Conservation (phyloP, 2,797 vertebrate species). For the Fringilla coelebs region DNA sequence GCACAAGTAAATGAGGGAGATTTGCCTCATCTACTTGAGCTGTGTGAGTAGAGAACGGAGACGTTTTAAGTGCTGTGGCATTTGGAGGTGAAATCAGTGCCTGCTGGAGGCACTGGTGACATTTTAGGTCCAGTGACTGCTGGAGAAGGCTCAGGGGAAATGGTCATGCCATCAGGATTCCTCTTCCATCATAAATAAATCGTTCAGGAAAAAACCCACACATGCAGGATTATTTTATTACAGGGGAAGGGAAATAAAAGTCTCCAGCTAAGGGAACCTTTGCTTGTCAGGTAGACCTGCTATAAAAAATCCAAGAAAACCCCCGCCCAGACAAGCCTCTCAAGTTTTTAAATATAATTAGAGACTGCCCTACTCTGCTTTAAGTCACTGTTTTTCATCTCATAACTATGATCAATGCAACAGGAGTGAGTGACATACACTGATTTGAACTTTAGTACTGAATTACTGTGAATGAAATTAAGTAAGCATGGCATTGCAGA, state of each 20-base stretch:
- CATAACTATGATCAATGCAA: constrained; percentile 25
- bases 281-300: constrained; percentile 7
- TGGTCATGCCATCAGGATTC: background rate
- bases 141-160: background rate
- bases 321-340: background rate
- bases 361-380: constrained; percentile 31
- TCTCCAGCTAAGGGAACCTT: constrained; percentile 2
- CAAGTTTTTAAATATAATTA: background rate
- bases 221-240: background rate
- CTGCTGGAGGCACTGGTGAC: background rate
- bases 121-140: background rate
- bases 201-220: background rate
- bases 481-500: constrained; percentile 65
- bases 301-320: background rate
- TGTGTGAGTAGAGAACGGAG: background rate
- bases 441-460: constrained; percentile 45
- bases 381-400: constrained; percentile 31
- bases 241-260: background rate
- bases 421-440: constrained; percentile 31
- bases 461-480: constrained; percentile 60
- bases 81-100: background rate
- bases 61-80: background rate
- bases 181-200: constrained; percentile 6
- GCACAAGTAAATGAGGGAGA: background rate
- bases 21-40: background rate